A percentile compares a stretch with the other conserved stretches of the same genome.
These are phyloP conservation scores for Spondyliosoma cantharus DNA, from an alignment of 2,797 vertebrate species.

Conservation along the genomic window DNA sequence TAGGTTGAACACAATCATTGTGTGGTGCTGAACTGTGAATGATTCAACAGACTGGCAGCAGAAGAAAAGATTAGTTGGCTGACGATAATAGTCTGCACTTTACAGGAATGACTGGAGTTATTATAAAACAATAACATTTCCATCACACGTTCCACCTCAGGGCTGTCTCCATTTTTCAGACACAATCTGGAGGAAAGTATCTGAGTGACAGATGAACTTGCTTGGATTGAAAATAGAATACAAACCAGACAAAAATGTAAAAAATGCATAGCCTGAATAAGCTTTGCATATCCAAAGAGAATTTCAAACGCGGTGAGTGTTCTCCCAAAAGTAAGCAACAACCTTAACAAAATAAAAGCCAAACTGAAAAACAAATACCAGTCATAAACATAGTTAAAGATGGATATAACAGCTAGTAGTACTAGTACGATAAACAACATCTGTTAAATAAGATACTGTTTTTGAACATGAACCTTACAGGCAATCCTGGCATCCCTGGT, in stretches of 20 bases:
- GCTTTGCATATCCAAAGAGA: neutral
- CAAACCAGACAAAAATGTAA: neutral
- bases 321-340: neutral
- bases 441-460: neutral
- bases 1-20: conserved; percentile 33
- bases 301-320: neutral
- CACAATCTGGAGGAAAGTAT: conserved; percentile 1
- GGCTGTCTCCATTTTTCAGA: conserved; percentile 18
- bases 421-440: neutral
- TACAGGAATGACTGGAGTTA: conserved; percentile 25
- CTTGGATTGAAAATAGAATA: conserved; percentile 15
- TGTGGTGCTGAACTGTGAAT: conserved; percentile 33
- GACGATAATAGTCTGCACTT: conserved; percentile 30
- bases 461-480: conserved; percentile 77
- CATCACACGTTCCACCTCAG: neutral
- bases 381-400: neutral
- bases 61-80: conserved; percentile 29
- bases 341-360: neutral
- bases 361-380: neutral
- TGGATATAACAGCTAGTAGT: neutral
- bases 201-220: conserved; percentile 8
- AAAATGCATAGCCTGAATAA: conserved; percentile 1
- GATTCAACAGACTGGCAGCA: conserved; percentile 29
- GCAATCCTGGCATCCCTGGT: conserved; percentile 83
- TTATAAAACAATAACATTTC: conserved; percentile 44